phyloP scores from a whole-genome alignment of 2,797 vertebrate genomes.

The Limnodromus scolopaceus region DNA sequence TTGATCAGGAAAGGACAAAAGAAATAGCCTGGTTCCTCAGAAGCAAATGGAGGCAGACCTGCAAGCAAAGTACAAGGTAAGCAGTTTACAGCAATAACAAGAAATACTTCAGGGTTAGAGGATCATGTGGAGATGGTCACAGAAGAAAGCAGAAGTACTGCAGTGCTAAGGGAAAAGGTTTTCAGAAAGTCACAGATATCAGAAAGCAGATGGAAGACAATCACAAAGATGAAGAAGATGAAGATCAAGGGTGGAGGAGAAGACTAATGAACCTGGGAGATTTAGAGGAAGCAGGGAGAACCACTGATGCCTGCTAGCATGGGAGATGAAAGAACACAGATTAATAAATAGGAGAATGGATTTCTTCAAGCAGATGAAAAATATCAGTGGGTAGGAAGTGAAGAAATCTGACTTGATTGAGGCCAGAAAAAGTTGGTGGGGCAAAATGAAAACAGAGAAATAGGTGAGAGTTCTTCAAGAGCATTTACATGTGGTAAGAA shows the following conservation, averaged over 20 bases:
- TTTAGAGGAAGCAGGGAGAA: conserved; percentile 40
- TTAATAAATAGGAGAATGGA: conserved; percentile 19
- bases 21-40: conserved; percentile 56
- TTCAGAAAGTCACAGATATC: conserved; percentile 58
- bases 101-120: conserved; percentile 66
- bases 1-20: conserved; percentile 60
- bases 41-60: conserved; percentile 49
- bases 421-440: neutral
- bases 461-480: neutral
- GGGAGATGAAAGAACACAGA: conserved; percentile 51
- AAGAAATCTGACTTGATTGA: conserved; percentile 17
- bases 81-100: conserved; percentile 72
- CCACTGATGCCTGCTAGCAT: neutral
- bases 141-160: conserved; percentile 68
- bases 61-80: conserved; percentile 55
- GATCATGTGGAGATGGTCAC: conserved; percentile 70
- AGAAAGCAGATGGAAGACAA: conserved; percentile 50
- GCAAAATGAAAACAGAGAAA: neutral
- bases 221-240: conserved; percentile 65
- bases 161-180: conserved; percentile 62
- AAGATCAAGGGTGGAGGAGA: conserved; percentile 63
- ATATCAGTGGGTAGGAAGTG: neutral
- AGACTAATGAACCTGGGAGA: conserved; percentile 57
- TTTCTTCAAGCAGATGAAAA: conserved; percentile 53
- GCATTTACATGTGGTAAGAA: neutral